phyloP scores from a whole-genome alignment of 2,888 invertebrate genomes.

The Phengaris arion region DNA sequence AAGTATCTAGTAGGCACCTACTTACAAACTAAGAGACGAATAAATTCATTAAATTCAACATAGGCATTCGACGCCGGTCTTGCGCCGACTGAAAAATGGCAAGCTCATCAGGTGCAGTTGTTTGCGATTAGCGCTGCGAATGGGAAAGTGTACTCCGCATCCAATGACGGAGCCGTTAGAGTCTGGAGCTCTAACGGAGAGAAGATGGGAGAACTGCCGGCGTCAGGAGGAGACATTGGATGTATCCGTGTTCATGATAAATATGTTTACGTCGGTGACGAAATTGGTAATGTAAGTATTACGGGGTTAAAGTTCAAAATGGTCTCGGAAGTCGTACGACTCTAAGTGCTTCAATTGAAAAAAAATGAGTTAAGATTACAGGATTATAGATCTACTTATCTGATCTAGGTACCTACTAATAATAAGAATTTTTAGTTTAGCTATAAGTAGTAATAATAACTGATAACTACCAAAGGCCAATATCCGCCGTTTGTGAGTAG shows the following conservation, averaged over 20 bases:
- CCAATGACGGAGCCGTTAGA: slow-evolving; percentile 82
- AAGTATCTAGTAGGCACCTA: no score
- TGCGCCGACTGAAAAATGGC: slow-evolving; percentile 55
- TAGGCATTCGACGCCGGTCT: slow-evolving; percentile 61
- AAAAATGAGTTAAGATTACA: no score
- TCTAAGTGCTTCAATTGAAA: no score
- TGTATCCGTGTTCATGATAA: slow-evolving; percentile 56
- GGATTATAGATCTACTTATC: no score
- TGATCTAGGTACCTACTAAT: no score
- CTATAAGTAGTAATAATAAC: no score
- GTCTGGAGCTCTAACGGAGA: slow-evolving; percentile 73
- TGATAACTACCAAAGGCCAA: no score
- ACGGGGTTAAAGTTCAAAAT: neutral
- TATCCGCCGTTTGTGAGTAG: no score
- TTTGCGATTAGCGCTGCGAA: slow-evolving; percentile 79
- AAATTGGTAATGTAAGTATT: slow-evolving; percentile 80
- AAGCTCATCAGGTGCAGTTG: slow-evolving; percentile 81
- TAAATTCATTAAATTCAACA: neutral
- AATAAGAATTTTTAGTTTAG: no score
- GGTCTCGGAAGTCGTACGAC: no score
- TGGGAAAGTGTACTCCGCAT: slow-evolving; percentile 78
- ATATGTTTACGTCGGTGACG: slow-evolving; percentile 81
- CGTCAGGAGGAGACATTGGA: slow-evolving; percentile 65
- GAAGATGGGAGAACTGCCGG: slow-evolving; percentile 56
- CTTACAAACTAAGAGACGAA: neutral